Evolutionary conservation across 2,888 invertebrate genomes (phyloP), one percentile per base, ranked within the genome.

Genomic region (Eupelmus urozonus): DNA sequence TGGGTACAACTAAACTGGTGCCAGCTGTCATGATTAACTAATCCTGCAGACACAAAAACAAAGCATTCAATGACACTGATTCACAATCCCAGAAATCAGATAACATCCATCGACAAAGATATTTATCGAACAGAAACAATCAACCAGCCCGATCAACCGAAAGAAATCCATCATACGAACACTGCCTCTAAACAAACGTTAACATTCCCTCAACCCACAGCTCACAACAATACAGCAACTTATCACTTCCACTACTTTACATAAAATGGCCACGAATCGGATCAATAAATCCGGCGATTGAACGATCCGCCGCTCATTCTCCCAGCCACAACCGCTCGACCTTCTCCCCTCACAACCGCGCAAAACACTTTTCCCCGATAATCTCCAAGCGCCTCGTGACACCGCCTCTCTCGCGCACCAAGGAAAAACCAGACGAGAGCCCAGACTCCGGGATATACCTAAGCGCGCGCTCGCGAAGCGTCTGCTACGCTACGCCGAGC

Each of bases 1-100:
- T 96, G 0, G 99, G 99, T 69, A 99, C 97, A 77, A 99, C 97
- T 82, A 99, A 92, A 91, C 96, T 96, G 79, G 95, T 96, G 83
- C 96, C 96, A 67, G 95, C 95, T 92, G 95, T 95, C 90, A 91
- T 91, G 82, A 84, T 87, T n/a, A 80, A 73, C 81, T 81, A 9
- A 71, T 72, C 51, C 71, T 76, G 18, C 3, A 16, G 20, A 13
- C 62, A 72, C 51, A n/a, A 59, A 71, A 75, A 57, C 9, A 62
- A 74, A 66, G 53, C 53, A 27, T 42, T 63, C 16, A 45, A 23
- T 49, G n/a, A 49, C 13, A 60, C n/a, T 42, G 11, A 65, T n/a
- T n/a, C n/a, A n/a, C n/a, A n/a, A n/a, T n/a, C n/a, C n/a, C n/a
- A n/a, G n/a, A n/a, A n/a, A n/a, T n/a, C n/a, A n/a, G n/a, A n/a